These are phyloP conservation scores for Cerastoderma edule DNA, from an alignment of 2,888 invertebrate species.

Conservation along the genomic window DNA sequence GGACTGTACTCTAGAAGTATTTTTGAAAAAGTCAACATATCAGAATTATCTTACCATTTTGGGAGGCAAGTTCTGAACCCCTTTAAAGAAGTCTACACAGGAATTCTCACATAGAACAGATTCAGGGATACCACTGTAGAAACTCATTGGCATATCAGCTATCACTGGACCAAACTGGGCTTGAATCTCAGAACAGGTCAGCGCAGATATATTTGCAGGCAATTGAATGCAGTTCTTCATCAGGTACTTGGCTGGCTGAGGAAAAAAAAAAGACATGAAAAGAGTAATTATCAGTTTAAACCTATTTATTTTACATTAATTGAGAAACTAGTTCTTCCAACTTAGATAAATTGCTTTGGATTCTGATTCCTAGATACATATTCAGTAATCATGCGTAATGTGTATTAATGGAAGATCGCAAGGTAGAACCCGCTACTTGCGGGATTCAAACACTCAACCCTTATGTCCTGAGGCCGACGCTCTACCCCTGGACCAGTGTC, in stretches of 20 bases:
- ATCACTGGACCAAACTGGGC: constrained; percentile 16
- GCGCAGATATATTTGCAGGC: constrained; percentile 7
- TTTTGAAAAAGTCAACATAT: background rate
- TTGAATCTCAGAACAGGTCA: constrained; percentile 26
- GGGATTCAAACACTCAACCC: no score
- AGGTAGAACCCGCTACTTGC: no score
- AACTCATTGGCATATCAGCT: constrained; percentile 21
- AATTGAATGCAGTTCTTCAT: constrained; percentile 20
- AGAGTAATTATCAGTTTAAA: no score
- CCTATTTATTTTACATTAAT: no score
- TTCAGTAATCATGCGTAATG: background rate
- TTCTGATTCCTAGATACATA: background rate
- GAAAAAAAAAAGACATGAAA: background rate
- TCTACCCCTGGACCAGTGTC: no score
- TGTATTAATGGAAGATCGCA: background rate
- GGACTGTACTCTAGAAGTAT: background rate
- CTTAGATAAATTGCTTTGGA: background rate
- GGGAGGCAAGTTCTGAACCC: constrained; percentile 15
- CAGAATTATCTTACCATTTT: constrained; percentile 33
- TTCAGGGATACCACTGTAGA: constrained; percentile 17
- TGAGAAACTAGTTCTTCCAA: no score
- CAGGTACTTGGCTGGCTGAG: constrained; percentile 2
- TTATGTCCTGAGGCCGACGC: no score
- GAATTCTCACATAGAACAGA: constrained; percentile 21
- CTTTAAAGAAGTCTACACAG: constrained; percentile 28